A percentile compares a stretch with the other conserved stretches of the same genome.
phyloP scores from a whole-genome alignment of 2,888 invertebrate species.

The Pinctada fucata region DNA sequence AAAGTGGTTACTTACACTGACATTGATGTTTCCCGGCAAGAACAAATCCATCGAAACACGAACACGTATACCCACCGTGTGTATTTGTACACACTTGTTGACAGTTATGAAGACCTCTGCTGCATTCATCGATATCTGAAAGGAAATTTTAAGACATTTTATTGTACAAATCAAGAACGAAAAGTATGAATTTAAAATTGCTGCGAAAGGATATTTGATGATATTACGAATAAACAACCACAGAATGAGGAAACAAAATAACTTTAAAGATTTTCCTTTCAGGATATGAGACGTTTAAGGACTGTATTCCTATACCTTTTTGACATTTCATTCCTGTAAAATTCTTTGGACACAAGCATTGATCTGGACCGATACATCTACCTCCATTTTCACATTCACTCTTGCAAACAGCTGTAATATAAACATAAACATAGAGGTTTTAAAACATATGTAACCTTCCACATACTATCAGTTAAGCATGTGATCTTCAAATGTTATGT shows the following conservation, averaged over 20 bases:
- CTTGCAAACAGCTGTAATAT: slow-evolving; percentile 85
- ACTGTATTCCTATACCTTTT: background rate
- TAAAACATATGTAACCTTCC: no score
- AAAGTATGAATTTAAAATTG: no score
- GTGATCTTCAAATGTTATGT: no score
- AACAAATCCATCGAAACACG: slow-evolving; percentile 31
- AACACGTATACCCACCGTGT: slow-evolving; percentile 25
- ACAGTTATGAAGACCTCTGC: slow-evolving; percentile 21
- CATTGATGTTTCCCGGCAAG: slow-evolving; percentile 11
- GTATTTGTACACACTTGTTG: slow-evolving; percentile 36
- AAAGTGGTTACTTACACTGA: slow-evolving; percentile 18
- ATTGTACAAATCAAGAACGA: no score
- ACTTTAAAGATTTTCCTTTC: no score
- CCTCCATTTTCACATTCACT: slow-evolving; percentile 90
- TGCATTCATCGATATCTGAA: slow-evolving; percentile 34
- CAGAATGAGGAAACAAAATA: no score
- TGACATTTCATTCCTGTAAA: slow-evolving; percentile 11
- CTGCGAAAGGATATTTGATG: no score
- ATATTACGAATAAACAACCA: no score
- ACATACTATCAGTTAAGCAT: no score
- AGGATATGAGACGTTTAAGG: no score
- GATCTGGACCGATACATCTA: slow-evolving; percentile 81
- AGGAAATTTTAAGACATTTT: no score
- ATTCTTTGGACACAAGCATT: slow-evolving; percentile 4
- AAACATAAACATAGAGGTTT: background rate